Conservation (phyloP, 53 echinoderm and acorn worm genomes). For the Pentamera pediparva region DNA sequence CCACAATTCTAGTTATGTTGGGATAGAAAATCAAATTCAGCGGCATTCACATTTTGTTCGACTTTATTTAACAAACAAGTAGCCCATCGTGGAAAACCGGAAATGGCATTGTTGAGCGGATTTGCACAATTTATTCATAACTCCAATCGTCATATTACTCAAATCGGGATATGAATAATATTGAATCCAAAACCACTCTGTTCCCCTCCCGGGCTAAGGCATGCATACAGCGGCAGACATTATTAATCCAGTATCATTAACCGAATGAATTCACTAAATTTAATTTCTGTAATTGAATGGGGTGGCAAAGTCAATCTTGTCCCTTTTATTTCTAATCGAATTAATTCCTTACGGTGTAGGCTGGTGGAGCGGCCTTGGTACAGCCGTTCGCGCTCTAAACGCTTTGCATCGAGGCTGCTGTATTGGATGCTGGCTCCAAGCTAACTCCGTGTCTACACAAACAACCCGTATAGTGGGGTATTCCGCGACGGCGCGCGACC, state of each 20-base stretch:
- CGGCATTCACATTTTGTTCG: too few relatives aligned
- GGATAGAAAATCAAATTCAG: too few relatives aligned
- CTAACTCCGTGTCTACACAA: conserved; percentile 15
- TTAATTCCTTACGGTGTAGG: conserved; percentile 20
- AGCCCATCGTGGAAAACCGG: background rate
- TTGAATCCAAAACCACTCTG: too few relatives aligned
- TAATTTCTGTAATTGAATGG: conserved; percentile 35
- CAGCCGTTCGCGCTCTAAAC: conserved; percentile 17
- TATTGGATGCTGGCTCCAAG: conserved; percentile 10
- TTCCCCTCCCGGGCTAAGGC: too few relatives aligned
- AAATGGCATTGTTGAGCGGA: background rate
- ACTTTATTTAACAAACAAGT: too few relatives aligned
- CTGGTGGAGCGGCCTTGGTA: conserved; percentile 24
- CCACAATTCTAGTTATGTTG: too few relatives aligned
- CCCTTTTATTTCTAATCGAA: conserved; percentile 29
- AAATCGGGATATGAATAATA: too few relatives aligned
- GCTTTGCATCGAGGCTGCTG: conserved; percentile 32
- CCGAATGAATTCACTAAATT: conserved; percentile 23
- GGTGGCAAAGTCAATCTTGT: conserved; percentile 26
- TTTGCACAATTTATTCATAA: conserved; percentile 9
- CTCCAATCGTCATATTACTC: too few relatives aligned
- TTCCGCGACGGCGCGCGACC: conserved; percentile 35
- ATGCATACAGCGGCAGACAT: conserved; percentile 17
- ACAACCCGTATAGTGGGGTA: conserved; percentile 22
- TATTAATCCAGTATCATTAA: conserved; percentile 32